Percentiles rank a stretch among this genome's conserved stretches.
phyloP scores from a whole-genome alignment of 2,113 vertebrate genomes.

The Cebus imitator region DNA sequence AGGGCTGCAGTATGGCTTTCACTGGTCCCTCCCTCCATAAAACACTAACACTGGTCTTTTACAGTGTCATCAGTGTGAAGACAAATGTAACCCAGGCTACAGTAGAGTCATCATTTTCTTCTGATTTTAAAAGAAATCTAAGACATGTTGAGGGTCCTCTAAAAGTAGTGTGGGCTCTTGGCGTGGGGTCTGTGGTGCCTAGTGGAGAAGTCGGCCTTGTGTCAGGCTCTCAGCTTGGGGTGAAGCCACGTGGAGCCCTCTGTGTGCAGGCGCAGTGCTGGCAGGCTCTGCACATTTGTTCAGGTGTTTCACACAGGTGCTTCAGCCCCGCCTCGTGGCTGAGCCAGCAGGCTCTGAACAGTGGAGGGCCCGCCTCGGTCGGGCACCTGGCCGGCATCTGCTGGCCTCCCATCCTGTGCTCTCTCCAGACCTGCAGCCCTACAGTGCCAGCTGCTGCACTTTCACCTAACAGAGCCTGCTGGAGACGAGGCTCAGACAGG shows the following conservation, averaged over 20 bases:
- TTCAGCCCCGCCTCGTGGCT: background rate
- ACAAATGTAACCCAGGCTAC: background rate
- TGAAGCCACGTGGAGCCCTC: too few relatives aligned
- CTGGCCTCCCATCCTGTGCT: background rate
- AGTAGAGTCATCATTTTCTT: background rate
- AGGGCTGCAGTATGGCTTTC: background rate
- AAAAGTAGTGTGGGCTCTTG: background rate
- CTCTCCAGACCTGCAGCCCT: background rate
- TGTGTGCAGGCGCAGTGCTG: fast-evolving
- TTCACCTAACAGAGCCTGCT: too few relatives aligned
- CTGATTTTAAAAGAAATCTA: background rate
- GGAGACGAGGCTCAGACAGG: fast-evolving
- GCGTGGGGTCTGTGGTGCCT: background rate
- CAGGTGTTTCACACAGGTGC: too few relatives aligned
- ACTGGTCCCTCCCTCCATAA: background rate
- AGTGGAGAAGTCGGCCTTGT: background rate
- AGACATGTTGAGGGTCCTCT: background rate
- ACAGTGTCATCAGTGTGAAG: background rate
- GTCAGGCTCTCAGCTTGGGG: fast-evolving
- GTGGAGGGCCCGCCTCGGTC: too few relatives aligned
- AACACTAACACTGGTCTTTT: background rate
- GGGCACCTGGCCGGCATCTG: fast-evolving
- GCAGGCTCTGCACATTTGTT: fast-evolving
- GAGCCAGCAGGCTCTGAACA: background rate
- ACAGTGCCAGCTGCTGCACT: background rate